A percentile compares a stretch with the other conserved stretches of the same genome.
Evolutionary conservation across 1,140 invertebrate genomes (phyloP).

Genomic region (Drosophila sp.): DNA sequence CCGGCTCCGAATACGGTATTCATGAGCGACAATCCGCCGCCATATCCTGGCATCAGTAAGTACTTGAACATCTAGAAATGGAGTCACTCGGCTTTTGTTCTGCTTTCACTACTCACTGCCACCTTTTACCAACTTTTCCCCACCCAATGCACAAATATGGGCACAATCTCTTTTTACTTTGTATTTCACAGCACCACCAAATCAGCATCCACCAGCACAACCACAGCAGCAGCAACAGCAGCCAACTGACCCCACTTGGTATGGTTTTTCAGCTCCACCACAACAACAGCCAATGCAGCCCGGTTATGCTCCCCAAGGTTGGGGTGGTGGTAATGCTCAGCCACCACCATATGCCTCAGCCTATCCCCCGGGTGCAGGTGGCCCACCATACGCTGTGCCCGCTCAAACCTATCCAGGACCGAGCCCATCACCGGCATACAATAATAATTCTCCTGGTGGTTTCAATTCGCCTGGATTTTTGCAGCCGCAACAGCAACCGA

Average conservation of each 20-base stretch:
- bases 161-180: conserved; percentile 27
- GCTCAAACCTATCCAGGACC: conserved; percentile 50
- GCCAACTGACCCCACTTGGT: conserved; percentile 68
- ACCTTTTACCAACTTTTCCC: conserved; percentile 41
- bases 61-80: conserved; percentile 64
- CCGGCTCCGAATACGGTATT: conserved; percentile 93
- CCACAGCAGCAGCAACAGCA: conserved; percentile 46
- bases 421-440: conserved; percentile 18
- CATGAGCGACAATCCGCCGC: conserved; percentile 96
- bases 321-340: conserved; percentile 62
- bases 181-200: conserved; percentile 58
- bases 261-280: conserved; percentile 77
- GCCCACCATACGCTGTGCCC: conserved; percentile 44
- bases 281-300: conserved; percentile 56
- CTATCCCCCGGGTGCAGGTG: conserved; percentile 25
- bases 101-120: conserved; percentile 20
- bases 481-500: conserved; percentile 55
- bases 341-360: conserved; percentile 65
- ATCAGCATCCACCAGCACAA: conserved; percentile 46
- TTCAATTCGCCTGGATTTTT: conserved; percentile 56
- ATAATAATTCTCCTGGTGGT: conserved; percentile 62
- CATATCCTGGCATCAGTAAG: conserved; percentile 93
- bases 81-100: conserved; percentile 79
- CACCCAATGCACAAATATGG: conserved; percentile 32
- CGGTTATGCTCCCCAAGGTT: conserved; percentile 57